Evolutionary conservation across 2,888 invertebrate species (phyloP).

Genomic region (Chrysodeixis includens): DNA sequence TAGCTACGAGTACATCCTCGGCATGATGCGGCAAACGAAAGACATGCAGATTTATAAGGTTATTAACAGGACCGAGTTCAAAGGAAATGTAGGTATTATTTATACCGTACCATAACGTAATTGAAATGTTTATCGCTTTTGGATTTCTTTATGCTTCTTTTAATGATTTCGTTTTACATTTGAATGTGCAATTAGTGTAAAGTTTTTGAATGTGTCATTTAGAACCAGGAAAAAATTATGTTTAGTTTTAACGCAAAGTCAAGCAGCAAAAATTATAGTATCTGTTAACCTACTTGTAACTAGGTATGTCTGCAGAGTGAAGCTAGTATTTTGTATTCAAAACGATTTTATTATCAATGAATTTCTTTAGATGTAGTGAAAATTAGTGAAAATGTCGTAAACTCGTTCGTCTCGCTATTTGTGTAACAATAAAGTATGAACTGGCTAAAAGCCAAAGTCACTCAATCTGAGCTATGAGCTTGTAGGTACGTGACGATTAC

Average conservation of each 20-base stretch:
- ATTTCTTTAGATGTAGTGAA: constrained; percentile 75
- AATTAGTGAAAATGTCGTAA: constrained; percentile 82
- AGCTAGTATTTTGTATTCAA: constrained; percentile 59
- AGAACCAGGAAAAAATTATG: constrained; percentile 14
- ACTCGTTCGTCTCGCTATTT: constrained; percentile 83
- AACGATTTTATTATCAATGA: constrained; percentile 70
- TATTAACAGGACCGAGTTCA: constrained; percentile 25
- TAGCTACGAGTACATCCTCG: constrained; percentile 9
- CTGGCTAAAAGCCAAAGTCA: constrained; percentile 82
- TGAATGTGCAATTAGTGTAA: constrained; percentile 15
- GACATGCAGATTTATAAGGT: constrained; percentile 16
- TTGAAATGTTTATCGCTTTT: constrained; percentile 17
- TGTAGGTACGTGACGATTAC: constrained; percentile 71
- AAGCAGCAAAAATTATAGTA: constrained; percentile 16
- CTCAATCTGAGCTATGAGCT: constrained; percentile 73
- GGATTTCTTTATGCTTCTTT: constrained; percentile 15
- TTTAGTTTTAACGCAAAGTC: constrained; percentile 14
- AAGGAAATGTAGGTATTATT: constrained; percentile 16
- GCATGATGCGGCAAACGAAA: constrained; percentile 9
- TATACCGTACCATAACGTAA: constrained; percentile 1
- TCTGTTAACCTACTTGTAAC: constrained; percentile 34
- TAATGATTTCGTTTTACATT: constrained; percentile 6
- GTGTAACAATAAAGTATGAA: constrained; percentile 86
- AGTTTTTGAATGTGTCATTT: too few species aligned
- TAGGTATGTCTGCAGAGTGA: constrained; percentile 15